Percentiles rank a stretch among this genome's conserved stretches.
Evolutionary conservation across 1,140 invertebrate genomes (phyloP).

Genomic region (Teleopsis dalmanni): DNA sequence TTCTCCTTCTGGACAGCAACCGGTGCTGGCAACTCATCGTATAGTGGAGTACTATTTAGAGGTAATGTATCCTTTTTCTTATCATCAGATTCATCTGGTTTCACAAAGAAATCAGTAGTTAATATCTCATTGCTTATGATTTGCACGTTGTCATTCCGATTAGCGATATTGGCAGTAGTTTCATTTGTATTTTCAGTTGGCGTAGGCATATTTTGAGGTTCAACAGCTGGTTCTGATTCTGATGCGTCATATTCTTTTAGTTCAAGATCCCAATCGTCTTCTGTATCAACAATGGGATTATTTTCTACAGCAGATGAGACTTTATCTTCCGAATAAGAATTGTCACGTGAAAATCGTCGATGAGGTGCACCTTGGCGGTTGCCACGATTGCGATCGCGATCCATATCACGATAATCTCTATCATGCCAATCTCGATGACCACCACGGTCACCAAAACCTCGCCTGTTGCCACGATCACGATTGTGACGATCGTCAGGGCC

Average conservation of each 20-base stretch:
- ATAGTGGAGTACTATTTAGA: conserved; percentile 35
- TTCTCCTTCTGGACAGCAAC: neutral
- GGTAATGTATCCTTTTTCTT: too few relatives aligned
- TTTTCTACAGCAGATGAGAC: neutral
- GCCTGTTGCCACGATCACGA: conserved; percentile 23
- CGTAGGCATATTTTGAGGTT: too few relatives aligned
- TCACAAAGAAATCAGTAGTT: too few relatives aligned
- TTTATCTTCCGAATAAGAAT: neutral
- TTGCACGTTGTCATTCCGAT: too few relatives aligned
- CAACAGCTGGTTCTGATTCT: neutral
- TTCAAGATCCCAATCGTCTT: conserved; percentile 41
- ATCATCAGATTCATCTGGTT: too few relatives aligned
- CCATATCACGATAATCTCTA: conserved; percentile 11
- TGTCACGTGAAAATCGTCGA: neutral
- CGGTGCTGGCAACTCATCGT: conserved; percentile 32
- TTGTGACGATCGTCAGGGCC: conserved; percentile 17
- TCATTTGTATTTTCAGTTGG: too few relatives aligned
- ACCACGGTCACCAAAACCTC: conserved; percentile 15
- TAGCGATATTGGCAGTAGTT: too few relatives aligned
- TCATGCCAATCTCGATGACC: conserved; percentile 14
- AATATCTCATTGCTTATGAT: too few relatives aligned
- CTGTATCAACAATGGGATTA: conserved; percentile 20
- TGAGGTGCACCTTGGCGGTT: conserved; percentile 3
- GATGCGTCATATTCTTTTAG: conserved; percentile 31
- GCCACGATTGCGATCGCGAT: conserved; percentile 12